Evolutionary conservation across 53 echinoderm and acorn worm genomes (phyloP).

Genomic region (Holothuria scabra): DNA sequence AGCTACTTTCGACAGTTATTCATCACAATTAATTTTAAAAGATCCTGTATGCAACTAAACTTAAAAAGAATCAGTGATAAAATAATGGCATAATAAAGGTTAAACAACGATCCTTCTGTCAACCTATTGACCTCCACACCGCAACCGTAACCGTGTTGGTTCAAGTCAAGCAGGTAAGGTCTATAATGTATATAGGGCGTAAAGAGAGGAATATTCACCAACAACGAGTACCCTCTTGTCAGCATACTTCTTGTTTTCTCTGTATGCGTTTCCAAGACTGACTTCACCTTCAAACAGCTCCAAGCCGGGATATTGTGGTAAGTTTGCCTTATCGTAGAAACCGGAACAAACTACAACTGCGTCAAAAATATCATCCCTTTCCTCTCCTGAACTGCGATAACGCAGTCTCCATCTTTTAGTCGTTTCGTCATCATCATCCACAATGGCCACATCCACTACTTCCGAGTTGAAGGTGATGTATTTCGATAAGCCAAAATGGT

Average conservation of each 20-base stretch:
- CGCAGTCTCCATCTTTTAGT: slow-evolving; percentile 33
- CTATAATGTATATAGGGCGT: no score
- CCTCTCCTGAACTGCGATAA: neutral
- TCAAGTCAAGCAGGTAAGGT: no score
- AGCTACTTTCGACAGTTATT: no score
- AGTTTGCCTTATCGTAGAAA: slow-evolving; percentile 10
- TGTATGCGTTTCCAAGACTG: slow-evolving; percentile 29
- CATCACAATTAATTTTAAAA: no score
- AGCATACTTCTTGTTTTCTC: slow-evolving; percentile 25
- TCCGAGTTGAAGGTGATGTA: slow-evolving; percentile 45
- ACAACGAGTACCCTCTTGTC: slow-evolving; percentile 54
- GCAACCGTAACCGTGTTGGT: no score
- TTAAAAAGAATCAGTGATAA: no score
- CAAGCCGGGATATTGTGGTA: slow-evolving; percentile 47
- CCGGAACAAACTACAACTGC: slow-evolving; percentile 56
- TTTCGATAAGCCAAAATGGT: slow-evolving; percentile 17
- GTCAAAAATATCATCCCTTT: slow-evolving; percentile 28
- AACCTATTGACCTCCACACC: no score
- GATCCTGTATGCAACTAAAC: no score
- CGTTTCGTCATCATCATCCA: slow-evolving; percentile 37
- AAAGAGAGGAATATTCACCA: slow-evolving; percentile 6
- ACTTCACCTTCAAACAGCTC: slow-evolving; percentile 45
- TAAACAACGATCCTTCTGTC: no score
- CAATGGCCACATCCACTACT: neutral
- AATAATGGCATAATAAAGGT: no score